Conservation (phyloP, 2,797 vertebrate species). For the Sebastes hopkinsi region DNA sequence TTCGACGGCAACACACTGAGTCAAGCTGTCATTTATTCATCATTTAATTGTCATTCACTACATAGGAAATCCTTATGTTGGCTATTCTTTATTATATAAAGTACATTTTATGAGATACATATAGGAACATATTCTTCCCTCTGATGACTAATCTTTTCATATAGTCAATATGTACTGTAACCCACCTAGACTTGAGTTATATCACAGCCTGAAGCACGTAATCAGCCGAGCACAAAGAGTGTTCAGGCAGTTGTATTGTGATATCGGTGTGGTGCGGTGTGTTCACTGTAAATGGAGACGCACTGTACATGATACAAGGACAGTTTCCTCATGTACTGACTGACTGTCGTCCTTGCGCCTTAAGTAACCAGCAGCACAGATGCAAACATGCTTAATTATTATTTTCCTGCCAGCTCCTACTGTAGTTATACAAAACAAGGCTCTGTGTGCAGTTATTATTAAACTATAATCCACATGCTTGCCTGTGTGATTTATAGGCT, state of each 20-base stretch:
- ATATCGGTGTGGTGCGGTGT: neutral
- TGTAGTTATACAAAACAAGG: neutral
- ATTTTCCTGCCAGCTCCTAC: neutral
- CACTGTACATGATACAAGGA: neutral
- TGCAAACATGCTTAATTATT: neutral
- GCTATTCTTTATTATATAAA: no score
- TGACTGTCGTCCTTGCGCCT: neutral
- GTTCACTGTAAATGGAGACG: neutral
- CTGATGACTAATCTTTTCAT: neutral
- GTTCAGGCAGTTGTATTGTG: neutral
- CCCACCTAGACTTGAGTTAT: neutral
- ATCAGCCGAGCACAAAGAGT: neutral
- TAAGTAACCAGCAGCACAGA: neutral
- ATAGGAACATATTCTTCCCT: neutral
- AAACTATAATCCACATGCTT: neutral
- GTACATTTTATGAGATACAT: neutral
- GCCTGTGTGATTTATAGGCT: neutral
- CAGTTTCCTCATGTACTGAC: neutral
- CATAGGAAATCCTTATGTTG: neutral
- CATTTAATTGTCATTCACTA: neutral
- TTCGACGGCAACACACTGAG: slow-evolving; percentile 13
- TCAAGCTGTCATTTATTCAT: slow-evolving; percentile 14
- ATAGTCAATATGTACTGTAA: neutral
- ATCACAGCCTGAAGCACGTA: neutral
- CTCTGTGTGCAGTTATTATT: neutral